phyloP scores from a whole-genome alignment of 2,113 vertebrate species.

The Tympanuchus pallidicinctus region DNA sequence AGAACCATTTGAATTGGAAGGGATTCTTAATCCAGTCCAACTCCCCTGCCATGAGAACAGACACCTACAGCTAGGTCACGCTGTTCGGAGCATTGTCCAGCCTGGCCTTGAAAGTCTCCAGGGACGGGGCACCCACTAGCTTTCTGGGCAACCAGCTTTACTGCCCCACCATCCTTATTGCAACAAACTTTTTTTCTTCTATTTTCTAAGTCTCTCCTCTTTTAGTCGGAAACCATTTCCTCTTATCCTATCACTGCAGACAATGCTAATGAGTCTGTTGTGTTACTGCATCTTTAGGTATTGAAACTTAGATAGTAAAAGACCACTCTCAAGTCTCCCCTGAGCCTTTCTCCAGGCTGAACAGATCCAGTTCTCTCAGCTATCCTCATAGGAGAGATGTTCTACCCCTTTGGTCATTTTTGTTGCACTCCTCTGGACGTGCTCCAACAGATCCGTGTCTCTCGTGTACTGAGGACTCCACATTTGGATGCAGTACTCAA shows the following conservation, averaged over 20 bases:
- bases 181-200: neutral
- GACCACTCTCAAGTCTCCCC: neutral
- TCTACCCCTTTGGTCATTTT: no score
- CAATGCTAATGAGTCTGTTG: neutral
- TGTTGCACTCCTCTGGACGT: no score
- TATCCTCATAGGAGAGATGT: no score
- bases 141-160: neutral
- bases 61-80: neutral
- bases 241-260: neutral
- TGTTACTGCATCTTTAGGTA: no score
- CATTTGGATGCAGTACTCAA: no score
- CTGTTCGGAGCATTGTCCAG: no score
- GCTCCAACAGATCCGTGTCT: no score
- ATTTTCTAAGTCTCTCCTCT: neutral
- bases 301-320: neutral
- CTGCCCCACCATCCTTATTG: neutral
- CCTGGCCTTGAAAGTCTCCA: neutral
- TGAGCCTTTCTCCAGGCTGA: no score
- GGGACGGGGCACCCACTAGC: no score
- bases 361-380: no score
- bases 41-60: neutral
- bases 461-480: no score
- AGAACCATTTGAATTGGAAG: neutral
- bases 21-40: neutral
- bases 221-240: neutral